Percentiles rank a stretch among this genome's conserved stretches.
phyloP scores from a whole-genome alignment of 1,140 invertebrate genomes.

The Philotrypesis tridentata region DNA sequence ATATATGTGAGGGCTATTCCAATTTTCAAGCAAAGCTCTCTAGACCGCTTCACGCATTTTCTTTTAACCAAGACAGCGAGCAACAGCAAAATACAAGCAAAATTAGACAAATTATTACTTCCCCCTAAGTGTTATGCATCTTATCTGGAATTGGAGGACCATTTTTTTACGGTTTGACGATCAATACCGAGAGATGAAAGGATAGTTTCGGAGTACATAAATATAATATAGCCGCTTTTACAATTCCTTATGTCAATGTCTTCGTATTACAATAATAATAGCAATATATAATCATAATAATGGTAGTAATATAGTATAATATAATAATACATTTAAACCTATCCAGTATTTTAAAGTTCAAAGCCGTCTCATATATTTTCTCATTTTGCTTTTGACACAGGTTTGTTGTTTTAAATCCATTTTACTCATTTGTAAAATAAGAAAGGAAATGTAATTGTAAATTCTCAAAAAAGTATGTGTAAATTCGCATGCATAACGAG shows the following conservation, averaged over 20 bases:
- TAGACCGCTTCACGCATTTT: conserved; percentile 20
- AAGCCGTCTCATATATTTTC: conserved; percentile 57
- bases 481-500: conserved; percentile 37
- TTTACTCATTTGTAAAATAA: conserved; percentile 37
- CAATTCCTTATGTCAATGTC: conserved; percentile 65
- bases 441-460: conserved; percentile 5
- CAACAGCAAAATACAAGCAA: conserved; percentile 20
- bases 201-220: conserved; percentile 61
- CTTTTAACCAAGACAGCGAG: conserved; percentile 24
- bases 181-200: conserved; percentile 21
- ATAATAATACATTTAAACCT: conserved; percentile 64
- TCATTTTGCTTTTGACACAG: conserved; percentile 45
- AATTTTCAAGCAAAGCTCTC: conserved; percentile 31
- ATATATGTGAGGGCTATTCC: background rate
- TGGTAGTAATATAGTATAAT: conserved; percentile 60
- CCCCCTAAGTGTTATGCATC: background rate
- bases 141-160: conserved; percentile 13
- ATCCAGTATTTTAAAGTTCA: conserved; percentile 61
- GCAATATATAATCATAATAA: conserved; percentile 59
- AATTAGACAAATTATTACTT: background rate
- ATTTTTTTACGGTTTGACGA: conserved; percentile 7
- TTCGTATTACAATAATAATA: conserved; percentile 63
- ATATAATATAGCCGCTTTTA: conserved; percentile 65
- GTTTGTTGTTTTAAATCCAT: conserved; percentile 56
- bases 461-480: conserved; percentile 29